Evolutionary conservation across 2,797 vertebrate genomes (phyloP).

Genomic region (Aldrovandia affinis): DNA sequence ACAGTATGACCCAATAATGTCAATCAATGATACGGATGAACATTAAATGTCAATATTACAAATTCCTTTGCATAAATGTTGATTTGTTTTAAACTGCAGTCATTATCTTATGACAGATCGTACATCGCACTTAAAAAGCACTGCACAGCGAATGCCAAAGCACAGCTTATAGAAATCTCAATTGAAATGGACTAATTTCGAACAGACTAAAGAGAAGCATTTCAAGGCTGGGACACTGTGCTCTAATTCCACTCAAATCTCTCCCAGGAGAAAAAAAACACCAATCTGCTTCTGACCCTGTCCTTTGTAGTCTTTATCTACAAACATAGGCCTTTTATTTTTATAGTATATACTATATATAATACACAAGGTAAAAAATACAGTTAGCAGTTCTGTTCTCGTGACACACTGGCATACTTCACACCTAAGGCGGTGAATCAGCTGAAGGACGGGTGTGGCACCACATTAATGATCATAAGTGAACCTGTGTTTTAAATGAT

Average conservation of each 20-base stretch:
- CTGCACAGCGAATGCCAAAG: not conserved
- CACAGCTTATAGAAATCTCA: not conserved
- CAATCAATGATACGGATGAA: not conserved
- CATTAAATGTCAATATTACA: not conserved
- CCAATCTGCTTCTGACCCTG: not conserved
- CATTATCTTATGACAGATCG: not conserved
- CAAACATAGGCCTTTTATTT: not conserved
- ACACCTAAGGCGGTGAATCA: not conserved
- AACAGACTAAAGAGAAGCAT: not conserved
- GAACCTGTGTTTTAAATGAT: constrained; percentile 16
- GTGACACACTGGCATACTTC: not conserved
- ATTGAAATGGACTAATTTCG: not conserved
- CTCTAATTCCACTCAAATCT: not conserved
- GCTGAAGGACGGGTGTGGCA: not conserved
- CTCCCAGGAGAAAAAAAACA: not conserved
- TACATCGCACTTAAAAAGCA: not conserved
- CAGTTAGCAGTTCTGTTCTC: not conserved
- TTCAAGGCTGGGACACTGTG: not conserved
- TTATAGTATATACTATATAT: not conserved
- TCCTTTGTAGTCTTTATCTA: not conserved
- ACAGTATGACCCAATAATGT: not conserved
- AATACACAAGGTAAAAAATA: not conserved
- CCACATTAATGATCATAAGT: constrained; percentile 1
- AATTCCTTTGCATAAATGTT: not conserved
- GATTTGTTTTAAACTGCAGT: not conserved